These are phyloP conservation scores for Meteorus colon DNA, from an alignment of 2,888 invertebrate species.

Conservation along the genomic window DNA sequence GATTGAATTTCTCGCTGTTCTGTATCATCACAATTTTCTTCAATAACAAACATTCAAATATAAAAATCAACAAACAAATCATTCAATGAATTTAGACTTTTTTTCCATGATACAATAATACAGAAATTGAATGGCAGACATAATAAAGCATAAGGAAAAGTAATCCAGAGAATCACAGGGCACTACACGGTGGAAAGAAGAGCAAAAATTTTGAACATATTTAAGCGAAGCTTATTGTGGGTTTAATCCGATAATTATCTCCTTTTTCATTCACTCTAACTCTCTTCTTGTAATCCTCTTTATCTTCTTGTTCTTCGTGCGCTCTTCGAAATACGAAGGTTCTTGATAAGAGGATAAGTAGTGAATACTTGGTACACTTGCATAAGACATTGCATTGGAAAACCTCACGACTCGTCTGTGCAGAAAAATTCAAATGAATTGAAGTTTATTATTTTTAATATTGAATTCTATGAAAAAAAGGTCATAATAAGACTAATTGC, in stretches of 20 bases:
- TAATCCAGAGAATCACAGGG: background rate
- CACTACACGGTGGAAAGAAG: background rate
- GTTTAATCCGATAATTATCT: conserved; percentile 31
- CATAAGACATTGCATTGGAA: conserved; percentile 44
- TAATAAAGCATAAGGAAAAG: background rate
- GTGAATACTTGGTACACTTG: conserved; percentile 45
- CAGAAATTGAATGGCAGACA: background rate
- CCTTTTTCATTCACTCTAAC: background rate
- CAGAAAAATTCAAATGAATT: background rate
- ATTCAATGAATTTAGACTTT: background rate
- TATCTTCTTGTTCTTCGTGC: background rate
- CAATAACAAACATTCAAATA: too few relatives aligned
- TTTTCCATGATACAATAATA: background rate
- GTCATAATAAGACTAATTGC: too few relatives aligned
- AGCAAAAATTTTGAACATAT: background rate
- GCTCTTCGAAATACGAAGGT: background rate
- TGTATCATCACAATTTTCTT: too few relatives aligned
- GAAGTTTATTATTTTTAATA: background rate
- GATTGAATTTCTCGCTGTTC: too few relatives aligned
- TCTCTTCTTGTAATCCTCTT: conserved; percentile 11
- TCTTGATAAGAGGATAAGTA: conserved; percentile 21
- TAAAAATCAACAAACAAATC: too few relatives aligned
- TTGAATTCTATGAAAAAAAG: background rate
- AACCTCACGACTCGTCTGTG: conserved; percentile 34
- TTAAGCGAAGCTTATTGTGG: conserved; percentile 22